Evolutionary conservation across 2,888 invertebrate species (phyloP), one percentile per base, ranked within the genome.

Genomic region (Eucera pruinosa): DNA sequence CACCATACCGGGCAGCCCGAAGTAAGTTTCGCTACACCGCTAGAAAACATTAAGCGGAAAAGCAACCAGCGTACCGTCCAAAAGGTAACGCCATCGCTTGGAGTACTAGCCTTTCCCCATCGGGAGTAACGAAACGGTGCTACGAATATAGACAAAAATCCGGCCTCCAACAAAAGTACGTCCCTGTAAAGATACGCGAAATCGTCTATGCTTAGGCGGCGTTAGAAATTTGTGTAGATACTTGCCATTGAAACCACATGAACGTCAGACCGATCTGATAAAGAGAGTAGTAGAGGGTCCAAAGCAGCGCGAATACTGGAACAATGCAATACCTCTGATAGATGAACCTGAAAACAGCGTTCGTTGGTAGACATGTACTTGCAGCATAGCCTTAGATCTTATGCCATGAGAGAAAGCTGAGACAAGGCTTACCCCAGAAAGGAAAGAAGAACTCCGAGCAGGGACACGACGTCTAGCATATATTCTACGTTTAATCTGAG

Each of bases 1-100:
- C 96, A 97, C 96, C 96, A 97, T 41, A 95, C 94, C 0, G 96
- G 95, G 87, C 96, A 96, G 25, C 94, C 94, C 88, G 95, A 95
- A 45, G 94, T 94, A 45, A 97, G 92, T 91, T 97, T 97, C 0
- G 95, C 94, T 20, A 96, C 93, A 3, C 96, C 96, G 4, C 95
- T 95, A 2, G 95, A 94, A 90, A 96, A 95, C 93, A 96, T 93
- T 62, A 96, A 94, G 54, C 96, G 93, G 82, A 97, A 96, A 5
- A 96, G 93, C 11, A 97, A 93, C 96, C 96, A 96, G 73, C 95
- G 94, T 2, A 96, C 94, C 39, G 95, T 92, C 95, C 95, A 96
- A 82, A 96, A 93, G 4, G 94, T 94, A 54, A 96, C 93, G 13
- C 91, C 80, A 84, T 95, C 94, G 64, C 92, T 93, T 0, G 94